Percentiles rank a stretch among this genome's conserved stretches.
Conservation (phyloP, 2,113 vertebrate species). For the Burhinus bistriatus region DNA sequence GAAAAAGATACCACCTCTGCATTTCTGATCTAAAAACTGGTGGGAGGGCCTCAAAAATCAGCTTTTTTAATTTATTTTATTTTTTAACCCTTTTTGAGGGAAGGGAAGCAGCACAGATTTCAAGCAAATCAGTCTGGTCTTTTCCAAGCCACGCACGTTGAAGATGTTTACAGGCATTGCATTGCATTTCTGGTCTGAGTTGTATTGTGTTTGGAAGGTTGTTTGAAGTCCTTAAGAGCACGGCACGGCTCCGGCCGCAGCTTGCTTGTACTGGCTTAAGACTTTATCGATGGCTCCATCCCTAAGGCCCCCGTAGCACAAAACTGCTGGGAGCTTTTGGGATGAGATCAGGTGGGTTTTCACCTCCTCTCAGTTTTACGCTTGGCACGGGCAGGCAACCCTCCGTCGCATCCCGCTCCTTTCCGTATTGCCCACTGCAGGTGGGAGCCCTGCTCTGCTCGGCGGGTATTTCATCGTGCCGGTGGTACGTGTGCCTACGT, state of each 20-base stretch:
- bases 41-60: slow-evolving; percentile 28
- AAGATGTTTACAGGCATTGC: background rate
- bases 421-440: background rate
- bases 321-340: background rate
- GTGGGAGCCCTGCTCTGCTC: background rate
- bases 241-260: rapidly evolving
- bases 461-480: background rate
- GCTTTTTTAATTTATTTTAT: background rate
- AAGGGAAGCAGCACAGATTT: background rate
- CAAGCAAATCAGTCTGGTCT: background rate
- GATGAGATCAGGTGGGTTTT: background rate
- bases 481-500: too few relatives aligned
- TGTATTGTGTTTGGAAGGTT: background rate
- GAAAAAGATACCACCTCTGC: slow-evolving; percentile 47
- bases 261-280: background rate
- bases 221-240: rapidly evolving
- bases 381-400: background rate
- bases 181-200: background rate
- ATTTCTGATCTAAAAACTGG: slow-evolving; percentile 28
- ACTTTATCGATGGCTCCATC: background rate
- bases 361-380: background rate
- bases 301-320: background rate
- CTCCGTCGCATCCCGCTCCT: background rate
- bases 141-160: rapidly evolving
- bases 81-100: background rate